Conservation (phyloP, 2,888 invertebrate species). For the Xestia sexstrigata region DNA sequence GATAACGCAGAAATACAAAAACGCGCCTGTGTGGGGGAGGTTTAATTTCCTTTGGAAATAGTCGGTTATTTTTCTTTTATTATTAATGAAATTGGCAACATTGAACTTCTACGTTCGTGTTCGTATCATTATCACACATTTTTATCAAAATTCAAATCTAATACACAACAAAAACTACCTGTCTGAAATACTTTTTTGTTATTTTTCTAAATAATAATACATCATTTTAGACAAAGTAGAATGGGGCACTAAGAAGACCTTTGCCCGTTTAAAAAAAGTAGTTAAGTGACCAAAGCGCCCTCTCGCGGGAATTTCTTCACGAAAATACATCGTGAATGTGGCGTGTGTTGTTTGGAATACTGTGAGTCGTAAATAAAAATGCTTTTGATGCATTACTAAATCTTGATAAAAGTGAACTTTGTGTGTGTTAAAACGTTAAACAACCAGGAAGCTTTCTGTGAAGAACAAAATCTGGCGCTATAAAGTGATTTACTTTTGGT, state of each 20-base stretch:
- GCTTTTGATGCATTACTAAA: constrained; percentile 80
- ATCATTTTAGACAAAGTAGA: too few relatives aligned
- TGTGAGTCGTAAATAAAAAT: constrained; percentile 90
- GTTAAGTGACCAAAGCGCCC: constrained; percentile 72
- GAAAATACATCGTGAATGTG: constrained; percentile 90
- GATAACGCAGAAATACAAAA: too few relatives aligned
- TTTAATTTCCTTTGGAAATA: too few relatives aligned
- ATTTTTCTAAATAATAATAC: neutral
- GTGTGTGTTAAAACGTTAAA: constrained; percentile 78
- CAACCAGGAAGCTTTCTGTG: constrained; percentile 70
- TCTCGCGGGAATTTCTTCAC: constrained; percentile 83
- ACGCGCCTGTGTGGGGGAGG: too few relatives aligned
- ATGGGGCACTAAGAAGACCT: constrained; percentile 2
- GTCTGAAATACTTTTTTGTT: neutral
- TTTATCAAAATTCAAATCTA: neutral
- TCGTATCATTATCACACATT: neutral
- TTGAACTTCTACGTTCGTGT: neutral
- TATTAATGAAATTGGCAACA: constrained; percentile 29
- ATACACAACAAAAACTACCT: neutral
- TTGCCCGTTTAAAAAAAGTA: constrained; percentile 52
- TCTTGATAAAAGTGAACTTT: constrained; percentile 77
- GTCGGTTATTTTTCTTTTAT: too few relatives aligned
- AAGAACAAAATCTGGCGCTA: constrained; percentile 71
- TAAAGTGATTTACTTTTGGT: constrained; percentile 81
- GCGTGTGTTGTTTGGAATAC: constrained; percentile 91